These are phyloP conservation scores for Micropterix aruncella DNA, from an alignment of 2,888 invertebrate genomes.

Conservation along the genomic window DNA sequence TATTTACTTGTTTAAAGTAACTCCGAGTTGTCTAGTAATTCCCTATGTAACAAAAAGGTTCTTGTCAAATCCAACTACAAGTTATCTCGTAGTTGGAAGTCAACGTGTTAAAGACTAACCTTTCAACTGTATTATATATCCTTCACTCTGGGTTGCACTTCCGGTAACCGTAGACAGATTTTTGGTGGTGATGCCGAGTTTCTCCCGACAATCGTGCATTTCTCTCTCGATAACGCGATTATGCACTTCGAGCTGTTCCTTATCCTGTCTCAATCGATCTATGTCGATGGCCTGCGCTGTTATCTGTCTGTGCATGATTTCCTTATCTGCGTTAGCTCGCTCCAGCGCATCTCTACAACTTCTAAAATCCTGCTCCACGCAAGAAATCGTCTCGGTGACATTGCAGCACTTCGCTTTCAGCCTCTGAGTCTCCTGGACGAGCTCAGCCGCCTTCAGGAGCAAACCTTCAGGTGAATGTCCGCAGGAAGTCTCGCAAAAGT, in stretches of 20 bases:
- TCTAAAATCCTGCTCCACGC: slow-evolving; percentile 49
- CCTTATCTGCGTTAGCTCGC: slow-evolving; percentile 51
- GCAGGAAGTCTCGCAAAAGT: slow-evolving; percentile 51
- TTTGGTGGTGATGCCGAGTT: slow-evolving; percentile 46
- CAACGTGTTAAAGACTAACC: too few relatives aligned
- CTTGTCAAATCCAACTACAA: too few relatives aligned
- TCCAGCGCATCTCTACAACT: slow-evolving; percentile 53
- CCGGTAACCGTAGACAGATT: slow-evolving; percentile 52
- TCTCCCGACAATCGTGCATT: slow-evolving; percentile 52
- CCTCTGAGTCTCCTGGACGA: slow-evolving; percentile 58
- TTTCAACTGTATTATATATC: slow-evolving; percentile 50
- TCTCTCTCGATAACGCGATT: slow-evolving; percentile 62
- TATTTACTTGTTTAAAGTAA: too few relatives aligned
- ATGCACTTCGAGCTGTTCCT: slow-evolving; percentile 59
- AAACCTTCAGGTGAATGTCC: slow-evolving; percentile 53
- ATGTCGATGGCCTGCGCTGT: slow-evolving; percentile 56
- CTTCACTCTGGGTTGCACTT: slow-evolving; percentile 55
- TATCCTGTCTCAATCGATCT: slow-evolving; percentile 61
- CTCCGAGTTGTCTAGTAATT: too few relatives aligned
- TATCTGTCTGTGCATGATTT: slow-evolving; percentile 59
- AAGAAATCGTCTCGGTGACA: slow-evolving; percentile 42
- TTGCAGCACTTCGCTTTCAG: slow-evolving; percentile 45
- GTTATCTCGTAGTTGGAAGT: too few relatives aligned
- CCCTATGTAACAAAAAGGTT: too few relatives aligned
- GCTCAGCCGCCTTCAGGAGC: slow-evolving; percentile 62